phyloP scores from a whole-genome alignment of 2,797 vertebrate genomes.

The Anas capensis region DNA sequence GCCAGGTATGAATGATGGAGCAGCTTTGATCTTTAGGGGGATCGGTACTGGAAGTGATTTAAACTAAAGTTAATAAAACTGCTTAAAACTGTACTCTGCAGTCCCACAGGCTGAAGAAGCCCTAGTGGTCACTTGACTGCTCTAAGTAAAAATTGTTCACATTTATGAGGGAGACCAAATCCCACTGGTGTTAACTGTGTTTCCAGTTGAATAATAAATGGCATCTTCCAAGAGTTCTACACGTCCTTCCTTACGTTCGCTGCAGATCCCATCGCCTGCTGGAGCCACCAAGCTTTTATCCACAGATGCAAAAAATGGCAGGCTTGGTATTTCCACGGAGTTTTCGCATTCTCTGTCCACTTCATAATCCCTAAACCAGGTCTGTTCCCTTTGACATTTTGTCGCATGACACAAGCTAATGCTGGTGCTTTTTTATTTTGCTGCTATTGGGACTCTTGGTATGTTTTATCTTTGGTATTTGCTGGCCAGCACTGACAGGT shows the following conservation, averaged over 20 bases:
- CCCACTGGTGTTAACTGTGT: background rate
- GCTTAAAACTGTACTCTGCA: conserved; percentile 56
- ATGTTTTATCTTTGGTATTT: background rate
- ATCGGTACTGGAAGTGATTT: conserved; percentile 67
- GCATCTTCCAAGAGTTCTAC: conserved; percentile 41
- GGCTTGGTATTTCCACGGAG: background rate
- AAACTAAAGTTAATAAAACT: conserved; percentile 74
- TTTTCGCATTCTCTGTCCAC: background rate
- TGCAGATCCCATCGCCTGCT: background rate
- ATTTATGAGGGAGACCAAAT: conserved; percentile 66
- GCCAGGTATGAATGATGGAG: conserved; percentile 71
- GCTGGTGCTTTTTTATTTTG: background rate
- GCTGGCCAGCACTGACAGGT: background rate
- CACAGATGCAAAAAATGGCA: background rate
- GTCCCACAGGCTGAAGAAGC: conserved; percentile 56
- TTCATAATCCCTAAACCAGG: background rate
- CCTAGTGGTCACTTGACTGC: conserved; percentile 63
- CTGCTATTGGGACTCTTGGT: background rate
- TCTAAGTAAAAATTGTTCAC: conserved; percentile 70
- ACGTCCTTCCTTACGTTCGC: background rate
- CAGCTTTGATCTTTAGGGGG: conserved; percentile 72
- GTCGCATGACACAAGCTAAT: background rate
- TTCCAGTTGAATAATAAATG: conserved; percentile 67
- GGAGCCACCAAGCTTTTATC: background rate
- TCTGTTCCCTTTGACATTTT: background rate